A percentile compares a stretch with the other conserved stretches of the same genome.
phyloP scores from a whole-genome alignment of 2,113 vertebrate genomes.

The Egretta garzetta region DNA sequence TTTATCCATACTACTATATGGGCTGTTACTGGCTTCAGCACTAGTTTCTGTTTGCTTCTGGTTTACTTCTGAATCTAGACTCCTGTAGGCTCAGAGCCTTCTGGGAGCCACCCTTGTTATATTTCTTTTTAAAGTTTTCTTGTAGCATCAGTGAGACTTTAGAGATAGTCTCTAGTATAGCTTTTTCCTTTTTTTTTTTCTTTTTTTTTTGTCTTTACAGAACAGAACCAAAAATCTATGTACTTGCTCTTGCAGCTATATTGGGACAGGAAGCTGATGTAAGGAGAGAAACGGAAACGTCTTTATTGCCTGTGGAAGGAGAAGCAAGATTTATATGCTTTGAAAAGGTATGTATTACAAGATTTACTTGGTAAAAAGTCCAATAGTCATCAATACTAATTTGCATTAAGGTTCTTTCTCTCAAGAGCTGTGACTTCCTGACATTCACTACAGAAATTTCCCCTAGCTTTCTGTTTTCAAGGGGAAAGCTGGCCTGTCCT shows the following conservation, averaged over 20 bases:
- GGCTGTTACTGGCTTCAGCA: not conserved
- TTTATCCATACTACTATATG: not conserved
- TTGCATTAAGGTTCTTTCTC: not conserved
- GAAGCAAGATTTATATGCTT: not conserved
- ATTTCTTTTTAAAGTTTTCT: not conserved
- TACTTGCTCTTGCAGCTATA: not conserved
- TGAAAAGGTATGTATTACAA: conserved; percentile 7
- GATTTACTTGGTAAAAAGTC: not conserved
- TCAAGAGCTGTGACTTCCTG: not conserved
- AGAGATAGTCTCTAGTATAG: not conserved
- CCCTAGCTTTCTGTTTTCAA: not conserved
- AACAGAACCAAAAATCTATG: not conserved
- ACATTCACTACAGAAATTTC: not conserved
- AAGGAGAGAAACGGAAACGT: not conserved
- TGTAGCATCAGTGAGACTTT: not conserved
- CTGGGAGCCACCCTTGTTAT: not conserved
- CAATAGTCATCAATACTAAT: not conserved
- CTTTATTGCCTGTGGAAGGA: not conserved
- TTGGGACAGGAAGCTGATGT: not conserved
- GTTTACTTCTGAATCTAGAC: not conserved
- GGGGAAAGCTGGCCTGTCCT: not conserved
- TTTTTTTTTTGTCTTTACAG: not conserved
- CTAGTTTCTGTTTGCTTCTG: not conserved
- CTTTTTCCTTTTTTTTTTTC: not conserved
- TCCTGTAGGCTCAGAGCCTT: not conserved